These are phyloP conservation scores for Oreocharis arfaki DNA, from an alignment of 2,113 vertebrate genomes.

Conservation along the genomic window DNA sequence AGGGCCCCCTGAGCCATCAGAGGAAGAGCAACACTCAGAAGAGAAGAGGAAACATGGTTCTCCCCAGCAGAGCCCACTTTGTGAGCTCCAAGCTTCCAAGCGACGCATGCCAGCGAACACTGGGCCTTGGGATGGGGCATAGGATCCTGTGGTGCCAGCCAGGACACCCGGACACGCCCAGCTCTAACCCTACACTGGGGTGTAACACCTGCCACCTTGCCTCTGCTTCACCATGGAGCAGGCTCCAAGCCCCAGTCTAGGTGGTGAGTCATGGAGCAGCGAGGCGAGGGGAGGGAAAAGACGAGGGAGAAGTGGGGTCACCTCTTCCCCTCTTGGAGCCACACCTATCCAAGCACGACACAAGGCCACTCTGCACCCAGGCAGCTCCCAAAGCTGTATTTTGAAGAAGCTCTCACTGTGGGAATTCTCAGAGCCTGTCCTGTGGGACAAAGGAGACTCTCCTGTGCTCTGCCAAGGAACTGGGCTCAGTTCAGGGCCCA, in stretches of 20 bases:
- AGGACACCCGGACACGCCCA: background rate
- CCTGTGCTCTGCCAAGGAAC: background rate
- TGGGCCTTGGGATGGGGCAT: background rate
- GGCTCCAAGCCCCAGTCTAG: background rate
- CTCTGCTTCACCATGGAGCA: background rate
- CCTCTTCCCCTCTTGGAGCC: background rate
- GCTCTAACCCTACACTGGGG: background rate
- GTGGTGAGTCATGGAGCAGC: background rate
- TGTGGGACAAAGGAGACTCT: background rate
- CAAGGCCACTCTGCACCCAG: background rate
- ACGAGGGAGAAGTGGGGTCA: background rate
- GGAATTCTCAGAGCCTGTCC: background rate
- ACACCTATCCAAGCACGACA: background rate
- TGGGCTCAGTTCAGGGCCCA: background rate
- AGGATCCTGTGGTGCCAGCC: background rate
- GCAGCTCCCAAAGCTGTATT: background rate
- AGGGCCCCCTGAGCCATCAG: background rate
- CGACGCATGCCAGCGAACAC: fast-evolving
- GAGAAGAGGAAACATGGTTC: background rate
- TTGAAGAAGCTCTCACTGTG: background rate
- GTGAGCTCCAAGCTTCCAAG: background rate
- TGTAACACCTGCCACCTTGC: background rate
- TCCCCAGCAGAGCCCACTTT: background rate
- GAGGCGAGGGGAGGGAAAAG: background rate
- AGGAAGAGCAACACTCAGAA: background rate